Evolutionary conservation across 2,797 vertebrate species (phyloP), one percentile per base, ranked within the genome.

Genomic region (Heliangelus exortis): DNA sequence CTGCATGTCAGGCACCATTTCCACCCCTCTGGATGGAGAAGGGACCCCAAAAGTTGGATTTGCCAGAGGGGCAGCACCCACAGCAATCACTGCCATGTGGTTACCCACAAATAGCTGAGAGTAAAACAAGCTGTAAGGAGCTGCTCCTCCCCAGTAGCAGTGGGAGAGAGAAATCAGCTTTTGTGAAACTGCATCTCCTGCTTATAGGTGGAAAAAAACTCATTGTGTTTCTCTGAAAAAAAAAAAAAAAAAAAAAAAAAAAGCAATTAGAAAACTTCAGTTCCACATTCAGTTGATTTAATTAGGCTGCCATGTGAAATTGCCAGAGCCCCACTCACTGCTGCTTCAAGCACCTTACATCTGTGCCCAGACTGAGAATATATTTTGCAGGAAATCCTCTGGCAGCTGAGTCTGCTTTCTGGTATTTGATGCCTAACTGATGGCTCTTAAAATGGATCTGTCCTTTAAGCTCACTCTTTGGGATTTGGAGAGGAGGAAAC

Each of bases 321-420:
- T 87, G 72, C 33, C 67, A 61, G 53, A 76, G 74, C 74, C 36
- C 17, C 15, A 5, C 36, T 82, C 39, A 6, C 22, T 73, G 82
- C 69, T 86, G 53, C 74, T 63, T 55, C 50, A 41, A 89, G 54
- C 43, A 39, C 34, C 74, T 71, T 50, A 33, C 33, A 51, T 61
- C 71, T 88, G 89, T 61, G 84, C 82, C 90, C 63, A 11, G 63
- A 41, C 31, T 36, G 83, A 17, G 65, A 58, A 25, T 43, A 1
- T 9, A 10, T 89, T 89, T 45, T 89, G 55, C 39, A 89, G 65
- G 72, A 88, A 92, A 79, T 59, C 73, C 83, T 86, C 71, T 79
- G 92, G 62, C 82, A 91, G 51, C 90, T 77, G 71, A 92, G 77
- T 72, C 67, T n/a, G 66, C 61, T 75, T 47, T 80, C 75, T 79